These are phyloP conservation scores for Schizotus pectinicornis DNA, from an alignment of 2,888 invertebrate species.

Conservation along the genomic window DNA sequence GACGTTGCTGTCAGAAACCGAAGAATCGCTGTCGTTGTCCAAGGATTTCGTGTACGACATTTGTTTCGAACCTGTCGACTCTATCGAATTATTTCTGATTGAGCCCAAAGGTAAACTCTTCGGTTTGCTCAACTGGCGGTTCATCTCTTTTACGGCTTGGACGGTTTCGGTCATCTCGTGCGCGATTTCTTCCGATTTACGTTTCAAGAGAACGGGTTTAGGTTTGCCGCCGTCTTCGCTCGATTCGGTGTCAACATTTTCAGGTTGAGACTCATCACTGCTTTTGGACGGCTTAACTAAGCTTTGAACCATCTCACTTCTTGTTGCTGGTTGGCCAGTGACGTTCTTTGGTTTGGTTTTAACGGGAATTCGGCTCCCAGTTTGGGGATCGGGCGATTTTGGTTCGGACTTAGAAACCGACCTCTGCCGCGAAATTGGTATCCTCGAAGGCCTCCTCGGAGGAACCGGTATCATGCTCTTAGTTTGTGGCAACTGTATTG, in stretches of 20 bases:
- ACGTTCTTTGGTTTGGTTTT: conserved; percentile 26
- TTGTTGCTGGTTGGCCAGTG: no score
- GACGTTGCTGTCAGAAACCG: conserved; percentile 58
- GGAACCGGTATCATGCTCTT: conserved; percentile 42
- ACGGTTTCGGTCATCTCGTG: conserved; percentile 40
- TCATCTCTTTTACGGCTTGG: conserved; percentile 38
- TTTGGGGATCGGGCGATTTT: conserved; percentile 38
- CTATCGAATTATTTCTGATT: conserved; percentile 52
- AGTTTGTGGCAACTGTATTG: conserved; percentile 50
- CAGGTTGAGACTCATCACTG: background rate
- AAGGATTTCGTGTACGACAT: conserved; percentile 57
- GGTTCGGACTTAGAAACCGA: conserved; percentile 45
- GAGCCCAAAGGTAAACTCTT: conserved; percentile 37
- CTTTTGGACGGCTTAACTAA: background rate
- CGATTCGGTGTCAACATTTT: background rate
- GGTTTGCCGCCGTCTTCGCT: background rate
- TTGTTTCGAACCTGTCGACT: conserved; percentile 55
- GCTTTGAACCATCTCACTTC: conserved; percentile 1
- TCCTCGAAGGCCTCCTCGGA: conserved; percentile 50
- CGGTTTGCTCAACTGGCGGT: conserved; percentile 32
- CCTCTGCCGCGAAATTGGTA: conserved; percentile 52
- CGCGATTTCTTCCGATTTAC: conserved; percentile 37
- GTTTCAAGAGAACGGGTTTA: conserved; percentile 1
- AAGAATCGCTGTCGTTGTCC: conserved; percentile 57
- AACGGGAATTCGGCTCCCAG: conserved; percentile 50